These are phyloP conservation scores for Cecropterus lyciades DNA, from an alignment of 1,140 invertebrate species.

Conservation along the genomic window DNA sequence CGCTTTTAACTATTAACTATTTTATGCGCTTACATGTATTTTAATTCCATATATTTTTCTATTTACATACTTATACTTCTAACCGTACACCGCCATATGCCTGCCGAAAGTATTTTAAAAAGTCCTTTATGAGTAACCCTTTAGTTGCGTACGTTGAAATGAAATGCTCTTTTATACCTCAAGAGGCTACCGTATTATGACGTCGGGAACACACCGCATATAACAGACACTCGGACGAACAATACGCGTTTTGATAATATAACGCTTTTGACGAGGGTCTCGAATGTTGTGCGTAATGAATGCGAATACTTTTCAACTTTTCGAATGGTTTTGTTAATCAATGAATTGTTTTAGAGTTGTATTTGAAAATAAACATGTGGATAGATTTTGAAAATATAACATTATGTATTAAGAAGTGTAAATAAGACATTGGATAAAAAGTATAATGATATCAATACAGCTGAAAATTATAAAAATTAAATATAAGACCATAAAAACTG, in stretches of 20 bases:
- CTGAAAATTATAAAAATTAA: too few relatives aligned
- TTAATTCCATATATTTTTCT: too few relatives aligned
- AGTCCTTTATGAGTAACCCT: constrained; percentile 76
- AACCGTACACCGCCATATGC: constrained; percentile 52
- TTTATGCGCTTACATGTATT: too few relatives aligned
- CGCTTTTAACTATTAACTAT: too few relatives aligned
- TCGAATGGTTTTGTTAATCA: constrained; percentile 7
- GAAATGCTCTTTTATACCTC: constrained; percentile 78
- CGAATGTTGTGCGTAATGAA: constrained; percentile 41
- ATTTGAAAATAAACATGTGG: background rate
- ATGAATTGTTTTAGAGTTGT: constrained; percentile 1
- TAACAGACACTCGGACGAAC: constrained; percentile 67
- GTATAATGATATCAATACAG: too few relatives aligned
- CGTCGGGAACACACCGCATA: constrained; percentile 62
- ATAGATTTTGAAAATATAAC: too few relatives aligned
- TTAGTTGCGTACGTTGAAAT: constrained; percentile 58
- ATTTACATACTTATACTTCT: background rate
- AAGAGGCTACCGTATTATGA: constrained; percentile 67
- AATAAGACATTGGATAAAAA: too few relatives aligned
- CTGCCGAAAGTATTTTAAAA: constrained; percentile 79
- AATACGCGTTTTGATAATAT: constrained; percentile 72
- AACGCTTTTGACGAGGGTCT: constrained; percentile 66
- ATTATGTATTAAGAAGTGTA: too few relatives aligned
- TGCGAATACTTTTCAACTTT: constrained; percentile 32
- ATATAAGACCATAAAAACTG: too few relatives aligned